phyloP scores from a whole-genome alignment of 2,888 invertebrate species.

The Aleiodes alternator region DNA sequence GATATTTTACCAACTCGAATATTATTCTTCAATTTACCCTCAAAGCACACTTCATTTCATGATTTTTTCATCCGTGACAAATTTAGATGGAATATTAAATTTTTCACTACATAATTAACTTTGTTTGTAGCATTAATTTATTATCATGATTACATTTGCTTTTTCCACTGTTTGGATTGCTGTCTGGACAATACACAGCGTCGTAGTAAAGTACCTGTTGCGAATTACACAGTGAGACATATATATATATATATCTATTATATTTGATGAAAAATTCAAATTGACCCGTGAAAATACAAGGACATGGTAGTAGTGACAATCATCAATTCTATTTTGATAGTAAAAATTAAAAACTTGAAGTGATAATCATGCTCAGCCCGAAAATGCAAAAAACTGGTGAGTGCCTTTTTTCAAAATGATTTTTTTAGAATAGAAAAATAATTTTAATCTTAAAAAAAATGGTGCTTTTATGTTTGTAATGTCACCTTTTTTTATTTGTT shows the following conservation, averaged over 20 bases:
- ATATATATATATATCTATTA: not conserved
- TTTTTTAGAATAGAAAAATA: not conserved
- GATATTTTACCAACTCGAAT: not conserved
- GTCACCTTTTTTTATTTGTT: not conserved
- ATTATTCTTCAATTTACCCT: not conserved
- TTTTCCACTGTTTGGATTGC: too few species aligned
- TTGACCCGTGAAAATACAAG: not conserved
- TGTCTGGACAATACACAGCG: not conserved
- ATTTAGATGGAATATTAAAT: too few species aligned
- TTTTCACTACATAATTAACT: too few species aligned
- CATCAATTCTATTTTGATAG: conserved; percentile 8
- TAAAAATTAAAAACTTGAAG: conserved; percentile 5
- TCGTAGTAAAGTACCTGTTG: conserved; percentile 7
- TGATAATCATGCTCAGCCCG: conserved; percentile 82
- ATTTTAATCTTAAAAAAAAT: not conserved
- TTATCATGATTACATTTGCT: not conserved
- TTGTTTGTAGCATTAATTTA: too few species aligned
- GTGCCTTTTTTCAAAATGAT: conserved; percentile 40
- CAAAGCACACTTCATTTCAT: too few species aligned
- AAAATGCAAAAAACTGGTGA: conserved; percentile 87
- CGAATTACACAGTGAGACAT: conserved; percentile 3
- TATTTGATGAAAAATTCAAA: conserved; percentile 10
- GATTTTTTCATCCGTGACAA: too few species aligned
- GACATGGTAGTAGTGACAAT: conserved; percentile 25
- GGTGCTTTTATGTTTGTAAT: not conserved